These are phyloP conservation scores for Heliconius melpomene DNA, from an alignment of 1,140 invertebrate species.

Conservation along the genomic window DNA sequence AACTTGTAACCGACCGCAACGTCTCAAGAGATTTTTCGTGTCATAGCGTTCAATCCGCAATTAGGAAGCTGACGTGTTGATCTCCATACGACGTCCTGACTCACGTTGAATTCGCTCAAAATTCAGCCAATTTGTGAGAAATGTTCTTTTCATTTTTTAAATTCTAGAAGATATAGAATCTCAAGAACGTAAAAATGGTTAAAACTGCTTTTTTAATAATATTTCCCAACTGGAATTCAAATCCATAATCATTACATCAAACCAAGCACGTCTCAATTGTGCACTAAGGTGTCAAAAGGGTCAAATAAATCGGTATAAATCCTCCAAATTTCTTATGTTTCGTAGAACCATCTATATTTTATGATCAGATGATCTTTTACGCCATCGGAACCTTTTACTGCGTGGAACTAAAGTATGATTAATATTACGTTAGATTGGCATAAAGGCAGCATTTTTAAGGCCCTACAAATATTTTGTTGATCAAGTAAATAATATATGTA, in stretches of 20 bases:
- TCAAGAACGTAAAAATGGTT: too few relatives aligned
- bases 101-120: background rate
- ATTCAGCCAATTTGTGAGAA: background rate
- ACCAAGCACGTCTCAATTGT: background rate
- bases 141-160: background rate
- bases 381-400: background rate
- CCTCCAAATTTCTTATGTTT: background rate
- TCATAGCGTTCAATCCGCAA: background rate
- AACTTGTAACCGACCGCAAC: too few relatives aligned
- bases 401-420: background rate
- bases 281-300: background rate
- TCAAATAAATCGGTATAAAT: slow-evolving; percentile 5
- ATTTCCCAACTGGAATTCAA: background rate
- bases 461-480: background rate
- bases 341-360: slow-evolving; percentile 2
- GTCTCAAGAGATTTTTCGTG: background rate
- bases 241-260: background rate
- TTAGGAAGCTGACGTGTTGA: background rate
- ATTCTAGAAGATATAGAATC: background rate
- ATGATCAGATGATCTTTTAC: slow-evolving; percentile 6
- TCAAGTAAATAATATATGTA: background rate
- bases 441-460: background rate
- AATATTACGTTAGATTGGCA: background rate
- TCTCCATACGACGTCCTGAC: background rate
- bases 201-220: too few relatives aligned